Evolutionary conservation across 2,888 invertebrate genomes (phyloP).

Genomic region (Epinotia demarniana): DNA sequence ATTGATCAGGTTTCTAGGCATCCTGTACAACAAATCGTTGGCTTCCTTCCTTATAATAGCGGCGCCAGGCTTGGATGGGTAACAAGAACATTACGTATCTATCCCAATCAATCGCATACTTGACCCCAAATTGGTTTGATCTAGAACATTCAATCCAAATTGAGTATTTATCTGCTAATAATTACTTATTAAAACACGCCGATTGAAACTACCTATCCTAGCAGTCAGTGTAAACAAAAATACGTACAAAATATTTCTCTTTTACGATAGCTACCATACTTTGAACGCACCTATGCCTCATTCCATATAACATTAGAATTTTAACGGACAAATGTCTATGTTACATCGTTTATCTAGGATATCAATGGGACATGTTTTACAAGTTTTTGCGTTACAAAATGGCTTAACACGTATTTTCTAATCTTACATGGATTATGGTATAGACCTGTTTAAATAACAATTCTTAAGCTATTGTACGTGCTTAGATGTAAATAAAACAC

Average conservation of each 20-base stretch:
- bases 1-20: background rate
- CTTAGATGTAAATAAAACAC: background rate
- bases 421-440: too few species aligned
- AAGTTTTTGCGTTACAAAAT: too few species aligned
- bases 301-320: too few species aligned
- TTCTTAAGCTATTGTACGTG: background rate
- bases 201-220: background rate
- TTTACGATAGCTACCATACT: background rate
- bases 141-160: background rate
- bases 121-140: background rate
- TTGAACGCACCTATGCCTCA: background rate
- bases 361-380: background rate
- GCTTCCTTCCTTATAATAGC: slow-evolving; percentile 7
- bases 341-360: background rate
- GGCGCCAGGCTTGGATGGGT: slow-evolving; percentile 11
- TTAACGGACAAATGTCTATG: too few species aligned
- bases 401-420: too few species aligned
- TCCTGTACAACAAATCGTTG: slow-evolving; percentile 5
- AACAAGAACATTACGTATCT: slow-evolving; percentile 13
- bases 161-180: background rate
- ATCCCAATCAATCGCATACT: background rate
- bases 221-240: background rate
- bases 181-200: background rate
- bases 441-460: background rate
- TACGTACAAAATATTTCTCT: slow-evolving; percentile 5